phyloP scores from a whole-genome alignment of 2,888 invertebrate species.

The Parascotia fuliginaria region DNA sequence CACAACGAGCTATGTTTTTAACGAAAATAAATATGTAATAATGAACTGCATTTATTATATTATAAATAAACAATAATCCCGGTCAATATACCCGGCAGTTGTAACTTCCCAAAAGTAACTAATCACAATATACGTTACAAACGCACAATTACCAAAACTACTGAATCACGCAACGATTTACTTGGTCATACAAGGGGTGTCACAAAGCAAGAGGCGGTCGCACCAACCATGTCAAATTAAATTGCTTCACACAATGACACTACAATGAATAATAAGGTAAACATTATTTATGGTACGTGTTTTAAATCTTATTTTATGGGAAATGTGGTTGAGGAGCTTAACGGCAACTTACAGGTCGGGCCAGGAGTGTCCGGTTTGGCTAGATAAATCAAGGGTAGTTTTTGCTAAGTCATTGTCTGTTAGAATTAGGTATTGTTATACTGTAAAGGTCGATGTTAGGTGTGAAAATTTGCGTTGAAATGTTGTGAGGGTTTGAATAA shows the following conservation, averaged over 20 bases:
- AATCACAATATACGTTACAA: conserved; percentile 10
- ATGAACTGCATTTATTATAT: too few relatives aligned
- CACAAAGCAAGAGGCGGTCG: conserved; percentile 54
- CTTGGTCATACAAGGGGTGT: conserved; percentile 23
- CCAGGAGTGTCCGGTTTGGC: conserved; percentile 42
- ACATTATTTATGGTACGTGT: conserved; percentile 68
- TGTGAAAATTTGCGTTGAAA: too few relatives aligned
- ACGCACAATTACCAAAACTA: conserved; percentile 13
- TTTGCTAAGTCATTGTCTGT: conserved; percentile 44
- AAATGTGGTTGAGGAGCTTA: conserved; percentile 78
- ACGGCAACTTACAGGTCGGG: conserved; percentile 66
- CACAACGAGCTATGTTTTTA: too few relatives aligned
- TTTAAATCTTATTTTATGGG: conserved; percentile 84
- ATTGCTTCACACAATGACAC: conserved; percentile 57
- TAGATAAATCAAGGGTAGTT: conserved; percentile 46
- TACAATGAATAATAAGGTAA: conserved; percentile 64
- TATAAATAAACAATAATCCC: too few relatives aligned
- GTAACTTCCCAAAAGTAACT: background rate
- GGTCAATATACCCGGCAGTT: too few relatives aligned
- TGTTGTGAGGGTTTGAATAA: too few relatives aligned
- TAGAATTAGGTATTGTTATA: conserved; percentile 22
- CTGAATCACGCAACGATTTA: conserved; percentile 38
- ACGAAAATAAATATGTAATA: too few relatives aligned
- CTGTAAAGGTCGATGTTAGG: too few relatives aligned
- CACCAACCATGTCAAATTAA: conserved; percentile 69